A percentile compares a stretch with the other conserved stretches of the same genome.
Conservation (phyloP, 35 echinoderm and acorn worm species). For the Nesometra sesokonis region DNA sequence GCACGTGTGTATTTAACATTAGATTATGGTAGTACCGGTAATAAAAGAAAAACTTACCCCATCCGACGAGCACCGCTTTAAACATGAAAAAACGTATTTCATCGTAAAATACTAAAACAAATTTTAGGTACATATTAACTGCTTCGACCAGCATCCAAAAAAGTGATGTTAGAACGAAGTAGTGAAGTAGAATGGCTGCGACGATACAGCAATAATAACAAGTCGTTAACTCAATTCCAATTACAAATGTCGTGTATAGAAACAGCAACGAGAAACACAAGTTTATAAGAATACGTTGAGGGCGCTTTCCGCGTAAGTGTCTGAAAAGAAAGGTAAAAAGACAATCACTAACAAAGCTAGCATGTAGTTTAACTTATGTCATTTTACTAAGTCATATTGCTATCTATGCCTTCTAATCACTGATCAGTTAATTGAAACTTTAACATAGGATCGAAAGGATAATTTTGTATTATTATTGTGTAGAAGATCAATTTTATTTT, state of each 20-base stretch:
- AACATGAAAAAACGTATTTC: constrained; percentile 45
- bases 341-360: no score
- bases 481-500: no score
- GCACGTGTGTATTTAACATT: no score
- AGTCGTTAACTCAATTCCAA: background rate
- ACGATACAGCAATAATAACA: constrained; percentile 17
- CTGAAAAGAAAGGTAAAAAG: background rate
- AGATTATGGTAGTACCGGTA: no score
- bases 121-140: constrained; percentile 64
- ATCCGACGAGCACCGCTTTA: constrained; percentile 55
- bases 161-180: constrained; percentile 68
- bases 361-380: no score
- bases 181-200: constrained; percentile 67
- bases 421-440: no score
- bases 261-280: background rate
- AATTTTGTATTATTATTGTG: no score
- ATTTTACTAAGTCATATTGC: no score
- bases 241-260: background rate
- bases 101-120: constrained; percentile 72
- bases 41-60: constrained; percentile 63
- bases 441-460: no score
- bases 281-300: background rate
- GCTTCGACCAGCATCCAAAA: constrained; percentile 90
- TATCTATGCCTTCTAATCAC: no score
- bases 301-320: background rate